phyloP scores from a whole-genome alignment of 2,113 vertebrate genomes.

The Mustela lutreola region DNA sequence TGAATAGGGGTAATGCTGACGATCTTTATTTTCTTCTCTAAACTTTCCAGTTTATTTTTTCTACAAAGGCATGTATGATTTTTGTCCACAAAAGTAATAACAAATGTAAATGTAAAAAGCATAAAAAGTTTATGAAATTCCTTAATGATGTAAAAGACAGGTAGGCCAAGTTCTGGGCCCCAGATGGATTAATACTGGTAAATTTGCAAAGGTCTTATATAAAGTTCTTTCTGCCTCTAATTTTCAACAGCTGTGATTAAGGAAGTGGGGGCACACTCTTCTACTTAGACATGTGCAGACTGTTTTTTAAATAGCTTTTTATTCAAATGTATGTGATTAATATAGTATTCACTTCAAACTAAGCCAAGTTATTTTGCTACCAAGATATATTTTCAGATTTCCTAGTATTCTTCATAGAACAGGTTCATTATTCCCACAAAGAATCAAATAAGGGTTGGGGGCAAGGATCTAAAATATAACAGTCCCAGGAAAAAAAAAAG shows the following conservation, averaged over 20 bases:
- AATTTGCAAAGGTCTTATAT: neutral
- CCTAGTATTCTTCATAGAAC: neutral
- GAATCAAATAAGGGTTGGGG: neutral
- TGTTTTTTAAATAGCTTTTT: conserved; percentile 12
- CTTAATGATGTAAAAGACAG: neutral
- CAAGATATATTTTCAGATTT: neutral
- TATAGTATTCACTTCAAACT: conserved; percentile 1
- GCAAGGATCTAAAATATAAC: neutral
- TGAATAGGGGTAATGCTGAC: neutral
- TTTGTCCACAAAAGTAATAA: conserved; percentile 28
- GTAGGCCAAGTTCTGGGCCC: neutral
- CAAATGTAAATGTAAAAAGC: conserved; percentile 41
- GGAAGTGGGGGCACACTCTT: neutral
- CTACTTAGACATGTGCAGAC: neutral
- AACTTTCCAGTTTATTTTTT: neutral
- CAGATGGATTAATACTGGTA: conserved; percentile 20
- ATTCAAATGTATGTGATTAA: conserved; percentile 56
- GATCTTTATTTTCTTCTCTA: neutral
- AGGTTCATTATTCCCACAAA: conserved; percentile 5
- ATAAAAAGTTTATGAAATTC: conserved; percentile 23
- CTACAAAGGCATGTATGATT: neutral
- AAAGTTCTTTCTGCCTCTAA: neutral
- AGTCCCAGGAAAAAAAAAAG: neutral
- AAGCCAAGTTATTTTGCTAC: neutral
- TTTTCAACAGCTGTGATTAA: conserved; percentile 1